Percentiles rank a stretch among this genome's conserved stretches.
These are phyloP conservation scores for Chrysolina americana DNA, from an alignment of 2,888 invertebrate species.

Conservation along the genomic window DNA sequence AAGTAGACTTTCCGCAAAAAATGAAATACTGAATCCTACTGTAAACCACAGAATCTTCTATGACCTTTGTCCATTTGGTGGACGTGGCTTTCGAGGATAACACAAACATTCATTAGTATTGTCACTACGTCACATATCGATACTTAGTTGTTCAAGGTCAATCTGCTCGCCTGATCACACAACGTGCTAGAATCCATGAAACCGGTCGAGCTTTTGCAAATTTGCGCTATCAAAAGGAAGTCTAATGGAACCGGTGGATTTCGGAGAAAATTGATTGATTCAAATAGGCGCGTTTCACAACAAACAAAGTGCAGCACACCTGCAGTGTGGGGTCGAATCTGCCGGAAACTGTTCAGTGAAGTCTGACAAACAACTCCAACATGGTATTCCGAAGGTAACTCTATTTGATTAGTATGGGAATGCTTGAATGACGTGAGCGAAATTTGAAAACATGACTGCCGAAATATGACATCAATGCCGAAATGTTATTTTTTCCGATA, in stretches of 20 bases:
- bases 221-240: conserved; percentile 8
- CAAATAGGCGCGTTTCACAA: not conserved
- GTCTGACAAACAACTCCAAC: not conserved
- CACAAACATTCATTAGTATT: not conserved
- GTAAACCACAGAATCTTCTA: not conserved
- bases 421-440: too few species aligned
- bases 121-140: not conserved
- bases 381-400: not conserved
- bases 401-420: too few species aligned
- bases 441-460: too few species aligned
- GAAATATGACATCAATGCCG: too few species aligned
- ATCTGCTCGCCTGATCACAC: not conserved
- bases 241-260: conserved; percentile 4
- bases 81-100: not conserved
- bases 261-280: not conserved
- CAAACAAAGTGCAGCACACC: not conserved
- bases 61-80: not conserved
- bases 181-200: conserved; percentile 18
- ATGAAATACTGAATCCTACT: too few species aligned
- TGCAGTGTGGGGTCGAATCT: not conserved
- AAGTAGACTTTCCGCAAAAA: not conserved
- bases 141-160: not conserved
- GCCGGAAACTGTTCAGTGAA: not conserved
- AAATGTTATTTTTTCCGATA: too few species aligned
- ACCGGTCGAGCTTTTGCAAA: not conserved